These are phyloP conservation scores for Aphelinus atriplicis DNA, from an alignment of 1,140 invertebrate species.

Conservation along the genomic window DNA sequence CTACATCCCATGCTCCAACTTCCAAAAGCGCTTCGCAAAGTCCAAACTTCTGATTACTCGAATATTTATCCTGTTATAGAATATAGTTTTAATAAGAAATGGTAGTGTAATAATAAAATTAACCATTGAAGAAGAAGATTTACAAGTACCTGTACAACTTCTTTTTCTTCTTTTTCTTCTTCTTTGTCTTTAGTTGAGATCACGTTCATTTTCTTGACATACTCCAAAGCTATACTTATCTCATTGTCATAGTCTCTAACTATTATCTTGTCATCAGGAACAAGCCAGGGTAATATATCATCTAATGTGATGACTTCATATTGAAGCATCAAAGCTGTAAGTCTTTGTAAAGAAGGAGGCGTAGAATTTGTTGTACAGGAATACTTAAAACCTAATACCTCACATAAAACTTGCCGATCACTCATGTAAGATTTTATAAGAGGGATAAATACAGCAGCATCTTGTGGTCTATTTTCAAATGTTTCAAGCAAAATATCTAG, in stretches of 20 bases:
- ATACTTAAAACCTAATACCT: conserved; percentile 96
- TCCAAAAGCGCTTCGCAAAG: conserved; percentile 88
- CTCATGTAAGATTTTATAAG: conserved; percentile 88
- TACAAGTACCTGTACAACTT: conserved; percentile 68
- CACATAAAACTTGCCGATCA: conserved; percentile 85
- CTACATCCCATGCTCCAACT: conserved; percentile 91
- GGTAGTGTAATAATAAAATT: not conserved
- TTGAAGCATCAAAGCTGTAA: conserved; percentile 90
- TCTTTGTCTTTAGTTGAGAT: conserved; percentile 87
- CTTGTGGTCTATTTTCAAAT: conserved; percentile 88
- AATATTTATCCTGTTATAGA: conserved; percentile 70
- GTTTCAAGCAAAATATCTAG: conserved; percentile 96
- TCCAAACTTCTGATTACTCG: conserved; percentile 92
- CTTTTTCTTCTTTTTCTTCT: conserved; percentile 78
- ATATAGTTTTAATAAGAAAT: not conserved
- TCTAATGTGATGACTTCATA: conserved; percentile 86
- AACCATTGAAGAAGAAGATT: conserved; percentile 12
- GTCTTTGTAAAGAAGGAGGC: conserved; percentile 84
- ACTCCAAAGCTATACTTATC: conserved; percentile 86
- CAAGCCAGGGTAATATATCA: conserved; percentile 91
- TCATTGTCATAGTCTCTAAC: conserved; percentile 84
- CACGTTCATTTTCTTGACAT: conserved; percentile 85
- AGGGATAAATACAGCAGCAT: conserved; percentile 82
- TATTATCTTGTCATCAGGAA: conserved; percentile 86
- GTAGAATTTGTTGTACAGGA: conserved; percentile 74